Evolutionary conservation across 2,888 invertebrate species (phyloP), one percentile per base, ranked within the genome.

Genomic region (Meta bourneti): DNA sequence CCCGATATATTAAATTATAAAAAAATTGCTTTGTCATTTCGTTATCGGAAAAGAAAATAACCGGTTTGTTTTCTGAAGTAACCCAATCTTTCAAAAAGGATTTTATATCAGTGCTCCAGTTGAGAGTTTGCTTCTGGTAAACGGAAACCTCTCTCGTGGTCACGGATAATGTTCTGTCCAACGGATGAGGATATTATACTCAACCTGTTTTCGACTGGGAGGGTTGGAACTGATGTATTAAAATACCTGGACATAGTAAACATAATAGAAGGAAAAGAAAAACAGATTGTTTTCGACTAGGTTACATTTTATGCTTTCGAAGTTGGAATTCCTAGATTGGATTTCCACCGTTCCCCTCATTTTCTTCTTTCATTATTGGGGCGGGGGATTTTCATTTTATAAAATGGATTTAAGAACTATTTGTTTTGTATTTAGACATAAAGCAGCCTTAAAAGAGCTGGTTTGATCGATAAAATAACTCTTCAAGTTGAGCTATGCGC

Each of bases 181-280:
- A 61, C 61, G 34, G 79, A 79, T 79, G 54, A 34, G 20, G 34
- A 79, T 19, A 79, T 79, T 79, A 79, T 61, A 5, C 61, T 61
- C 8, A 34, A 48, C 61, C 34, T 11, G 20, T 61, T 61, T 13
- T 7, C 8, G 61, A 13, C 8, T 49, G 51, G 74, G 13, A 34
- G 34, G 34, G 34, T 6, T 61, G 61, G 61, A 61, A 61, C 61
- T 61, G 61, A 61, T 61, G 61, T 61, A 61, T 61, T 7, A 61
- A 61, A 61, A 61, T 61, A 61, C 61, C 61, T 61, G 6, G 16
- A 9, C 34, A 4, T 34, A 61, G 61, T 61, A 61, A 61, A 61
- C 61, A 16, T 11, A 61, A 11, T 61, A 61, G 61, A 61, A 61
- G 1, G 34, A 34, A 34, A 34, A 34, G 34, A 34, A 61, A 61